These are phyloP conservation scores for Anagyrus pseudococci DNA, from an alignment of 2,888 invertebrate genomes.

Conservation along the genomic window DNA sequence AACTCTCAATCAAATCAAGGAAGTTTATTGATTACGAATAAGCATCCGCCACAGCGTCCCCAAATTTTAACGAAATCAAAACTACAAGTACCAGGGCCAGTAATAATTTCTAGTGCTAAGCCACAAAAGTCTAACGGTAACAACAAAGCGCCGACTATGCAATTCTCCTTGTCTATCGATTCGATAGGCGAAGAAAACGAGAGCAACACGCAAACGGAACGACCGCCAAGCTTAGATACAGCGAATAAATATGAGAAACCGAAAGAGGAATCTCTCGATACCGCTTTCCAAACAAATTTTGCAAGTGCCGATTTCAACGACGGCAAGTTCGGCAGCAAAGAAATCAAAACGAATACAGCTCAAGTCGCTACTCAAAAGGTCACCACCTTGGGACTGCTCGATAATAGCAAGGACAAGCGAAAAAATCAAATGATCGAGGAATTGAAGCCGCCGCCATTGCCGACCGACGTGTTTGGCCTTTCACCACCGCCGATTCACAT, in stretches of 20 bases:
- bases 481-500: slow-evolving; percentile 56
- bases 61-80: slow-evolving; percentile 55
- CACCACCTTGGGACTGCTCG: slow-evolving; percentile 22
- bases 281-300: slow-evolving; percentile 53
- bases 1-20: no score
- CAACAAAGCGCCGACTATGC: slow-evolving; percentile 43
- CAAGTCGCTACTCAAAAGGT: slow-evolving; percentile 6
- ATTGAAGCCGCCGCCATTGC: slow-evolving; percentile 54
- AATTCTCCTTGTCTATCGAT: slow-evolving; percentile 53
- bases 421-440: slow-evolving; percentile 44
- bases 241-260: slow-evolving; percentile 41
- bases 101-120: slow-evolving; percentile 48
- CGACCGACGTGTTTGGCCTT: slow-evolving; percentile 54
- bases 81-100: slow-evolving; percentile 50
- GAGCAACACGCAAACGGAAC: slow-evolving; percentile 52
- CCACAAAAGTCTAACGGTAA: slow-evolving; percentile 22
- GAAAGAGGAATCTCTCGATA: slow-evolving; percentile 47
- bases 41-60: slow-evolving; percentile 55
- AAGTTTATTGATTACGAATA: no score
- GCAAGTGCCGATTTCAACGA: slow-evolving; percentile 40
- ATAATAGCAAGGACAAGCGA: no score
- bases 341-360: slow-evolving; percentile 21
- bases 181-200: slow-evolving; percentile 49
- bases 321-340: neutral
- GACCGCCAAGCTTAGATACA: slow-evolving; percentile 48